phyloP scores from a whole-genome alignment of 2,113 vertebrate genomes.

The Myanophis thanlyinensis region DNA sequence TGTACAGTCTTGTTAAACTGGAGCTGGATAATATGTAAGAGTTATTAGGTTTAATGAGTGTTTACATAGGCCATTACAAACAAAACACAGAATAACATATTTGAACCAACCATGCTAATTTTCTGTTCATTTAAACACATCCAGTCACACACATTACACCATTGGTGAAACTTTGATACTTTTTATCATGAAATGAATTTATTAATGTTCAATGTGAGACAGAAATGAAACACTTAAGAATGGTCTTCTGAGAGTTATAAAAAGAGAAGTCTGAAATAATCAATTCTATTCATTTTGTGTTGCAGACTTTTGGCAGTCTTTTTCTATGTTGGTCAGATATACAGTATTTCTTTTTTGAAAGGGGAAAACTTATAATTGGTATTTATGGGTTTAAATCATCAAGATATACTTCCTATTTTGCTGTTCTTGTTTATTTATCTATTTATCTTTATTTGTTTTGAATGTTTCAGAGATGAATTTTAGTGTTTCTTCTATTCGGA shows the following conservation, averaged over 20 bases:
- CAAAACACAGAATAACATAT: neutral
- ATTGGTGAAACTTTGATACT: neutral
- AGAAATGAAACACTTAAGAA: constrained; percentile 1
- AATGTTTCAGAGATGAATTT: neutral
- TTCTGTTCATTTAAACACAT: neutral
- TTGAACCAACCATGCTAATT: neutral
- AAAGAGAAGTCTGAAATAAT: neutral
- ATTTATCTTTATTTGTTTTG: neutral
- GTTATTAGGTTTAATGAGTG: neutral
- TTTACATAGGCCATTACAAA: neutral
- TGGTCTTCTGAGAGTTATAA: neutral
- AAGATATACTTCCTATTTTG: neutral
- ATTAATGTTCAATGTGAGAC: neutral
- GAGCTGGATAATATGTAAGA: neutral
- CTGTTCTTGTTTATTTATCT: neutral
- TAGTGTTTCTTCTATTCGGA: neutral
- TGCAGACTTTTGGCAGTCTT: neutral
- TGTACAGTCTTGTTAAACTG: neutral
- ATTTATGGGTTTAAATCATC: neutral
- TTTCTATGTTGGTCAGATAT: neutral
- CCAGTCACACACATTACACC: neutral
- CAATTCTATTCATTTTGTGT: neutral
- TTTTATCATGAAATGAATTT: neutral
- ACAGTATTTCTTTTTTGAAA: neutral
- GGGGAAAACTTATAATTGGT: neutral